Evolutionary conservation across 2,113 vertebrate species (phyloP), one percentile per base, ranked within the genome.

Genomic region (Ivindomyrus marchei): DNA sequence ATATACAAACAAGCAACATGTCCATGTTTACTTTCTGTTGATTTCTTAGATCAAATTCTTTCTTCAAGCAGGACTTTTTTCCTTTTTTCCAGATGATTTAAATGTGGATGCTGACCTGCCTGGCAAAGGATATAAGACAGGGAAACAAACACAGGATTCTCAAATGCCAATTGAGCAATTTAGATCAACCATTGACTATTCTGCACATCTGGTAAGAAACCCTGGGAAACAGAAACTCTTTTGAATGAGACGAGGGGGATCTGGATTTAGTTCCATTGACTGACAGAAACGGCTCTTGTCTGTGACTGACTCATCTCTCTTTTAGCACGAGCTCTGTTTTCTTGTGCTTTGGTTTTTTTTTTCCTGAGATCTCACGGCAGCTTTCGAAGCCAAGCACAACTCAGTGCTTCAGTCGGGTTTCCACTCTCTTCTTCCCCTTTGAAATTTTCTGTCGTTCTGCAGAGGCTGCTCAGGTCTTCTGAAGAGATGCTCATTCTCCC

Each of bases 71-170:
- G 19, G 45, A 47, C 21, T 21, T 47, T 46, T 84, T 85, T 10
- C 19, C 21, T 84, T 85, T 85, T 85, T 85, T 47, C 31, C 6
- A 47, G 83, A 85, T 85, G 45, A 85, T 39, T 19, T 24, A 45
- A 47, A 85, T 42, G 17, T 85, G 83, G 83, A 53, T 39, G 19
- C 90, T 92, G 56, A 92, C 92, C 88, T 5, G 85, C 17, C 91
- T 92, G 88, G 88, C 90, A 53, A 24, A 49, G 62, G 84, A 88
- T 88, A 91, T 74, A 27, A 89, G 50, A 49, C 77, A 56, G 42
- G 10, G 83, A 85, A 85, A 46, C 45, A 85, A 85, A 85, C 83
- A 85, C 21, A 45, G 83, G 85, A 87, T 87, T 87, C 85, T 87
- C 27, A 36, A 13, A 87, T 53, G 49, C 49, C 49, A 56, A 21